Evolutionary conservation across 2,113 vertebrate genomes (phyloP).

Genomic region (Leptobrachium leishanense): DNA sequence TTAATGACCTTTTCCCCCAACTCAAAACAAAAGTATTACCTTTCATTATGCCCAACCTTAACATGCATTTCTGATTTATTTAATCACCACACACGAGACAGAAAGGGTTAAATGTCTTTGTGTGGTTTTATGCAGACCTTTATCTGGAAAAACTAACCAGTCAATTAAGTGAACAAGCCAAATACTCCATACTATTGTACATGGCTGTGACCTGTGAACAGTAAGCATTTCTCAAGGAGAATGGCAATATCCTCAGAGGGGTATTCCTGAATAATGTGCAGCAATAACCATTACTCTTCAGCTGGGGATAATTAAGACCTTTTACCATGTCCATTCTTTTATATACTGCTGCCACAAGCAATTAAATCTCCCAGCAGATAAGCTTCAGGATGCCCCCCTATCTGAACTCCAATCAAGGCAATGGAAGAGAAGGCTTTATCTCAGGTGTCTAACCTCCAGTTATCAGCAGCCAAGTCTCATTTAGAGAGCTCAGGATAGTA

Average conservation of each 20-base stretch:
- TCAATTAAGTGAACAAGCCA: background rate
- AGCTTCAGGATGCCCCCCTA: constrained; percentile 35
- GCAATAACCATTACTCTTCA: constrained; percentile 33
- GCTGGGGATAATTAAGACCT: constrained; percentile 40
- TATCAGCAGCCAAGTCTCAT: constrained; percentile 57
- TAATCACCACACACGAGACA: too few species aligned
- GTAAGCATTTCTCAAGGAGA: background rate
- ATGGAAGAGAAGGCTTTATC: constrained; percentile 52
- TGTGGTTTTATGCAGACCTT: background rate
- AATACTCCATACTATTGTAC: background rate
- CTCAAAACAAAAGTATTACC: too few species aligned
- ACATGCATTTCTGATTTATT: background rate
- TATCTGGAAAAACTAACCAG: background rate
- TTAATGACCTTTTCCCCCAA: too few species aligned
- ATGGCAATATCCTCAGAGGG: constrained; percentile 19
- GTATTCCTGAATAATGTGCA: constrained; percentile 7
- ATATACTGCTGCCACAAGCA: constrained; percentile 50
- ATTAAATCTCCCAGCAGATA: constrained; percentile 53
- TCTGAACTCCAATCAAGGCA: constrained; percentile 42
- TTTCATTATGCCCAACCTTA: too few species aligned
- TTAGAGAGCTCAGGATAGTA: constrained; percentile 55
- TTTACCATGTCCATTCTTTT: constrained; percentile 47
- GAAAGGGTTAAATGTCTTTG: too few species aligned
- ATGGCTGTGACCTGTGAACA: background rate
- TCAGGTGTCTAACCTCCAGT: constrained; percentile 58